Percentiles rank a stretch among this genome's conserved stretches.
phyloP scores from a whole-genome alignment of 2,113 vertebrate species.

The Cervus canadensis region DNA sequence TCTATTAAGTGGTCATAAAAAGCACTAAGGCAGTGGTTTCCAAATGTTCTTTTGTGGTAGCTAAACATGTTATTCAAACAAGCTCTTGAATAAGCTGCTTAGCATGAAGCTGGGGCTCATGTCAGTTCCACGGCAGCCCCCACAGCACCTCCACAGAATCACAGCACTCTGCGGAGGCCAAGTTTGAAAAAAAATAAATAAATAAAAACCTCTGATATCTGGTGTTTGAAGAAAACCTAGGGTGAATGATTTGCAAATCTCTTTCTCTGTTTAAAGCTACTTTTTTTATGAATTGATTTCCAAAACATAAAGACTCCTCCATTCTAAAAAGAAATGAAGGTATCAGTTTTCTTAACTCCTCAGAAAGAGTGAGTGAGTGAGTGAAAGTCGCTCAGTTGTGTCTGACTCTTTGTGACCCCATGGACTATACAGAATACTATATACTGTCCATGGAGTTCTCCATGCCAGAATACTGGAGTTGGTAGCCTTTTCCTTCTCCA shows the following conservation, averaged over 20 bases:
- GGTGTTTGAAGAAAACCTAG: neutral
- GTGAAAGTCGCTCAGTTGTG: neutral
- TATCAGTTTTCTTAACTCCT: neutral
- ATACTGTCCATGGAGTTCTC: neutral
- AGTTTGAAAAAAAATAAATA: neutral
- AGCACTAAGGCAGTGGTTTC: neutral
- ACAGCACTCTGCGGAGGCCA: neutral
- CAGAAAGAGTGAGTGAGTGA: neutral
- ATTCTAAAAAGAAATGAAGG: neutral
- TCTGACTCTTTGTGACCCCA: neutral
- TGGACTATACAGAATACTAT: neutral
- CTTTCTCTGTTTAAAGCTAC: neutral
- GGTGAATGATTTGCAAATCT: neutral
- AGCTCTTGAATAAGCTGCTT: neutral
- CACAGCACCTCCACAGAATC: neutral
- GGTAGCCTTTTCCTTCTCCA: neutral
- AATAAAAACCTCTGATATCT: neutral
- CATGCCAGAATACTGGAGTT: neutral
- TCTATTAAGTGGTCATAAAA: neutral
- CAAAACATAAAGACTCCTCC: neutral
- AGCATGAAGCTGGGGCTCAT: neutral
- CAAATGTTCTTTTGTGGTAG: neutral
- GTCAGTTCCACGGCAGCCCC: neutral
- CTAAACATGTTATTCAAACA: neutral
- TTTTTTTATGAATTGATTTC: neutral